Evolutionary conservation across 2,113 vertebrate genomes (phyloP).

Genomic region (Fregata magnificens): DNA sequence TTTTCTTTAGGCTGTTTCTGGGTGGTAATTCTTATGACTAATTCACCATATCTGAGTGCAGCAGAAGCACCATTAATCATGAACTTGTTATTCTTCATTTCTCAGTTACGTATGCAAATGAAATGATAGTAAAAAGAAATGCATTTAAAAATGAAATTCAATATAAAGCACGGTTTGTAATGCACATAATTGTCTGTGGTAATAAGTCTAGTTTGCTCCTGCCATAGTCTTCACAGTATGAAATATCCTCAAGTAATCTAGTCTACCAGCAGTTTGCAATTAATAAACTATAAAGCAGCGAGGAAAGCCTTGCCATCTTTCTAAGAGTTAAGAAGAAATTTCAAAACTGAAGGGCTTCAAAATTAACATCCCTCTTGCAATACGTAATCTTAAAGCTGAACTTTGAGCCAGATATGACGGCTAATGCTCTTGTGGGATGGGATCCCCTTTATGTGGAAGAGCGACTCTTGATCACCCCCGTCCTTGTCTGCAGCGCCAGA

Average conservation of each 20-base stretch:
- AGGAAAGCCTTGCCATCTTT: not conserved
- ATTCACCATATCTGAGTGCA: not conserved
- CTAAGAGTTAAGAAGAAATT: not conserved
- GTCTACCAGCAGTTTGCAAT: not conserved
- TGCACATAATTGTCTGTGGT: not conserved
- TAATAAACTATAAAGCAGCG: not conserved
- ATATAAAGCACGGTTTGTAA: not conserved
- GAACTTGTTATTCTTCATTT: not conserved
- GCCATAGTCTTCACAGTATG: not conserved
- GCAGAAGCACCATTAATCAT: not conserved
- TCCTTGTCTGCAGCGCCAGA: not conserved
- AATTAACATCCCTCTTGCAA: not conserved
- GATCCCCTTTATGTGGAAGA: not conserved
- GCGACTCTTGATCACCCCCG: accelerated
- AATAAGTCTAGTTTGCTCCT: not conserved
- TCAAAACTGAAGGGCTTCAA: not conserved
- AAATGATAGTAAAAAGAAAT: not conserved
- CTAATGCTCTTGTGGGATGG: accelerated
- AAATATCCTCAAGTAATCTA: not conserved
- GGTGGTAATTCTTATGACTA: not conserved
- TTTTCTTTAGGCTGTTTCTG: not conserved
- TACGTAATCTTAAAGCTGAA: not conserved
- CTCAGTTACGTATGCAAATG: not conserved
- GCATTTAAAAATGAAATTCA: not conserved
- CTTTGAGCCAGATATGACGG: not conserved